phyloP scores from a whole-genome alignment of 2,797 vertebrate genomes.

The Artibeus jamaicensis region DNA sequence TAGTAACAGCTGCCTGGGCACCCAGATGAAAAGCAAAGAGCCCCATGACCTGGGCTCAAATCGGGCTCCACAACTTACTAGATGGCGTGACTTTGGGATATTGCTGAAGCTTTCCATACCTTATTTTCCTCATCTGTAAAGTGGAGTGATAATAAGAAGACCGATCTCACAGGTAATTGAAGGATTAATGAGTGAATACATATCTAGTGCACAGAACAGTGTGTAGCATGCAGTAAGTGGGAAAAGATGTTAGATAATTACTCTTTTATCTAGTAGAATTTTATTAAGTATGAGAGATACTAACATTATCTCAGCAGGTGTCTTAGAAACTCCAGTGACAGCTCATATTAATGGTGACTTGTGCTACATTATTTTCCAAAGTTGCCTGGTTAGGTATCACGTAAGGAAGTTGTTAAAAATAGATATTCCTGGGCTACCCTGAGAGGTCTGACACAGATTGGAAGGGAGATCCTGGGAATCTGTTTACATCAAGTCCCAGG shows the following conservation, averaged over 20 bases:
- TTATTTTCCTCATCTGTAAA: not conserved
- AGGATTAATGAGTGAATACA: not conserved
- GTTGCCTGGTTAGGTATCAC: not conserved
- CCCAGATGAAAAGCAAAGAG: not conserved
- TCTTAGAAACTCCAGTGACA: not conserved
- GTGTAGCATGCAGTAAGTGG: not conserved
- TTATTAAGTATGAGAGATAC: not conserved
- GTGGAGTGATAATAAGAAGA: not conserved
- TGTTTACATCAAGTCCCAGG: not conserved
- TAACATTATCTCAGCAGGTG: not conserved
- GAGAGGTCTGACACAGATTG: not conserved
- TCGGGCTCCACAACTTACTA: not conserved
- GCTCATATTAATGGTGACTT: not conserved
- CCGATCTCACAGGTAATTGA: not conserved
- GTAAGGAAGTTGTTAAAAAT: not conserved
- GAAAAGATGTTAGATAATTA: not conserved
- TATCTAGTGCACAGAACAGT: not conserved
- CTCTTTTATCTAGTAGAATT: not conserved
- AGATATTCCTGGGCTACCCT: not conserved
- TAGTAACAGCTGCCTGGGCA: not conserved
- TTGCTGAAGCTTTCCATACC: not conserved
- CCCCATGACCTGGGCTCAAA: no score
- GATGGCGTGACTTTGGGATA: not conserved
- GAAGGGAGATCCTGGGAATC: not conserved
- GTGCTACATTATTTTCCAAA: not conserved